Base-by-base conservation (phyloP, 2,113 vertebrate genomes). In the Formicarius rufipectus region DNA sequence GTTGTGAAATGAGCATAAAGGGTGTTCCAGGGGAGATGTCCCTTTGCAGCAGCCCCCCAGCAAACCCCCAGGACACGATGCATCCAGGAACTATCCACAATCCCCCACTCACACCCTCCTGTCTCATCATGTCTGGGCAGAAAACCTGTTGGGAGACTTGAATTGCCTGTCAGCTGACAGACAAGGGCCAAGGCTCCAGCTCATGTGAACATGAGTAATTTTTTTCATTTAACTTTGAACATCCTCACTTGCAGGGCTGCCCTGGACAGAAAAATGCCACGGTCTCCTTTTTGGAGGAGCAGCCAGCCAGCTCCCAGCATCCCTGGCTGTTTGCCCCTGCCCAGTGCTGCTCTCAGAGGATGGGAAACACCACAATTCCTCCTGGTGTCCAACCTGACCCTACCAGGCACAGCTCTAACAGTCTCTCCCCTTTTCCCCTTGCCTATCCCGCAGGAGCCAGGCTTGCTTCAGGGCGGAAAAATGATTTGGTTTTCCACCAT, bases 311-410 rank as follows among this genome's bases (percentile, higher is more conserved):
- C 22, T 87, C 39, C 10, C 33, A 31, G 23, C 47, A 39, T 12
- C 30, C 23, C 49, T 27, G 35, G 35, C 53, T 67, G 23, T 45
- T 60, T 55, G 4, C 8, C 8, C 14, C 0, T 1, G 7, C 2
- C 24, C 5, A 3, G n/a, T 47, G 39, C 53, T 9, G 35, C 63
- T 8, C 13, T 5, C 3, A 1, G 47, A 45, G 60, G 30, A 44
- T 74, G 77, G 58, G 10, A 69, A 79, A 59, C 7, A 7, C 0
- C 3, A 5, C 35, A 2, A 33, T 64, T 35, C 24, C 35, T 42
- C 0, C 66, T 56, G 35, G 0, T 35, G 16, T 8, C 35, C 66
- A 21, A 0, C 20, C 5, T 71, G 20, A 30, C 0, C 66, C 47
- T 87, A 0, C 49, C 49, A 31, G 30, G 10, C 21, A 9, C 85